Evolutionary conservation across 2,888 invertebrate species (phyloP).

Genomic region (Ichneumoninae sp.): DNA sequence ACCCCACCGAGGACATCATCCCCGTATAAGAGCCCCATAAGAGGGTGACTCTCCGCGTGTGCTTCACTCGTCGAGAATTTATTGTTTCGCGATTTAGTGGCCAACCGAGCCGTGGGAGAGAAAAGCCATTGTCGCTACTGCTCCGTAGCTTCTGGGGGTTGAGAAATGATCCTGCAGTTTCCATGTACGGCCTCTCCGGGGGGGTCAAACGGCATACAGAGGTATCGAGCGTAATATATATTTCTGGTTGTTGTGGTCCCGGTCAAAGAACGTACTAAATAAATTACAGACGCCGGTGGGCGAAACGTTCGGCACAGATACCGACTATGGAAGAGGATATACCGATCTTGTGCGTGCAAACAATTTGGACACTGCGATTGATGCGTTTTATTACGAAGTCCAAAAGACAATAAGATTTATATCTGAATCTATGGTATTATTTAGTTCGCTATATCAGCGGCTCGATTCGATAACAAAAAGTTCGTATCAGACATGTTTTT

Average conservation of each 20-base stretch:
- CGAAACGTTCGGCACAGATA: constrained; percentile 55
- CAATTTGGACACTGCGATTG: constrained; percentile 22
- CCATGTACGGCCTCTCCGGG: constrained; percentile 19
- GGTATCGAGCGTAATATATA: constrained; percentile 38
- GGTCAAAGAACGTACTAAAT: constrained; percentile 64
- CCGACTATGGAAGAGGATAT: neutral
- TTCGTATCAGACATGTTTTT: neutral
- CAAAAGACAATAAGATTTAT: neutral
- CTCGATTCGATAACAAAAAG: neutral
- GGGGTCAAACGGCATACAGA: constrained; percentile 22
- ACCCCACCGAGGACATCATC: constrained; percentile 81
- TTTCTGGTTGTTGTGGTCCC: constrained; percentile 52
- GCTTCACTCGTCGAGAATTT: constrained; percentile 76
- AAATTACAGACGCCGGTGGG: constrained; percentile 48
- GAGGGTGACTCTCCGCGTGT: constrained; percentile 71
- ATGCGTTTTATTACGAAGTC: neutral
- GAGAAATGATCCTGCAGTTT: constrained; percentile 51
- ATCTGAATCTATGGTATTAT: neutral
- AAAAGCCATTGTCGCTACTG: constrained; percentile 55
- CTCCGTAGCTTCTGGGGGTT: constrained; percentile 38
- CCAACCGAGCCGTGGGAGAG: constrained; percentile 74
- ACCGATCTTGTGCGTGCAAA: constrained; percentile 5
- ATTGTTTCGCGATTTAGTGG: constrained; percentile 83
- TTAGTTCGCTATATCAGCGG: neutral
- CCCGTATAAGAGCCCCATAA: constrained; percentile 78